Percentiles rank a stretch among this genome's conserved stretches.
Evolutionary conservation across 2,888 invertebrate genomes (phyloP).

Genomic region (Leptodirus hochenwartii): DNA sequence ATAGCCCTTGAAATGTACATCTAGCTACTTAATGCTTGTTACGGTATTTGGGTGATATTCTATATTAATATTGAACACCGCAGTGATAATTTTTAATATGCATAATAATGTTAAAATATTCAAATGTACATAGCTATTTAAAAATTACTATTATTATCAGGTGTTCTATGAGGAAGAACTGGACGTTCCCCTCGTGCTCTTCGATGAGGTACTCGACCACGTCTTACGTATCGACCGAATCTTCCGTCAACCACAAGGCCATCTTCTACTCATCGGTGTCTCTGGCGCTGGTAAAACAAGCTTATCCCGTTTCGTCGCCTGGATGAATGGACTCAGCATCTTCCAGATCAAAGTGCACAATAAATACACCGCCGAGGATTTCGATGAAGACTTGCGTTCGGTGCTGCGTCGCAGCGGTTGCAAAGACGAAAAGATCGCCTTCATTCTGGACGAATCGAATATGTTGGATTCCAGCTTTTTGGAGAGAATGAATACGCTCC

Average conservation of each 20-base stretch:
- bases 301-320: conserved; percentile 95
- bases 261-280: conserved; percentile 91
- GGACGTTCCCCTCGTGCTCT: conserved; percentile 93
- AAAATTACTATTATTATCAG: too few species aligned
- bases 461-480: conserved; percentile 96
- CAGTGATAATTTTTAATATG: too few species aligned
- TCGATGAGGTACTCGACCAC: conserved; percentile 99
- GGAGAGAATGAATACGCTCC: conserved; percentile 95
- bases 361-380: conserved; percentile 96
- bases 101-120: too few species aligned
- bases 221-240: conserved; percentile 97
- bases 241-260: conserved; percentile 97
- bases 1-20: too few species aligned
- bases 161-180: conserved; percentile 98
- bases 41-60: too few species aligned
- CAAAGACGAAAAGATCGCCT: conserved; percentile 96
- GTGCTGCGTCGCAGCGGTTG: conserved; percentile 75
- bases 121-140: too few species aligned
- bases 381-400: conserved; percentile 93
- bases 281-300: conserved; percentile 99
- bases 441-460: conserved; percentile 98
- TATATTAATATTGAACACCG: too few species aligned
- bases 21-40: too few species aligned
- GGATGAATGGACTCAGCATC: conserved; percentile 98
- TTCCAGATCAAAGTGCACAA: conserved; percentile 99